phyloP scores from a whole-genome alignment of 2,797 vertebrate species.

The Sitta carolinensis region DNA sequence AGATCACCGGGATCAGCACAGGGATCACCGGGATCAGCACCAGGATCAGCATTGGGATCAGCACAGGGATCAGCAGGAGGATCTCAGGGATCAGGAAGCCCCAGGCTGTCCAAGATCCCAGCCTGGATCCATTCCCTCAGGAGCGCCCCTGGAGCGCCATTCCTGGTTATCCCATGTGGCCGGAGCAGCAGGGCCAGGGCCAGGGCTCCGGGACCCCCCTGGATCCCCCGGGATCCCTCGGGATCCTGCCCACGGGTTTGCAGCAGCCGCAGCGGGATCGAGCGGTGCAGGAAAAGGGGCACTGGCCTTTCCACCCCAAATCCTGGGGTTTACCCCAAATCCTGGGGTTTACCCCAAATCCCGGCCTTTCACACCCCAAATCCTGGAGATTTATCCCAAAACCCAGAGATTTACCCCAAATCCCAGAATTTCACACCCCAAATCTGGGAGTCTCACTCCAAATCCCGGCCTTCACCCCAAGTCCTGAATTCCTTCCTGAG shows the following conservation, averaged over 20 bases:
- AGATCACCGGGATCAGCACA: background rate
- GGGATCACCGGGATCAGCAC: background rate
- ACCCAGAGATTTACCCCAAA: rapidly evolving
- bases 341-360: background rate
- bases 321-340: background rate
- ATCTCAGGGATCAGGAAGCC: background rate
- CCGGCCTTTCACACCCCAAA: background rate
- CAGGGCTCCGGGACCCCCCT: background rate
- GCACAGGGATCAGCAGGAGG: background rate
- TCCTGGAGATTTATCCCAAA: background rate
- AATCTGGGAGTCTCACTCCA: background rate
- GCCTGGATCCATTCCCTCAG: background rate
- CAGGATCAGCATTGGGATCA: background rate
- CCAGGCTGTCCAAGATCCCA: background rate
- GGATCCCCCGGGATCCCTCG: background rate
- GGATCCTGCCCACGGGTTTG: background rate
- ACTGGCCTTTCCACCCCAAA: background rate
- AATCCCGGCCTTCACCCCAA: background rate
- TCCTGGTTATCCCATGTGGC: background rate
- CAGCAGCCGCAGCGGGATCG: background rate
- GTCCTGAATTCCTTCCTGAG: background rate
- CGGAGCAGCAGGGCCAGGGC: background rate
- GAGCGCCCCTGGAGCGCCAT: background rate
- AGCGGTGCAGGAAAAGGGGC: background rate
- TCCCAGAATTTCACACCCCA: rapidly evolving